phyloP scores from a whole-genome alignment of 2,113 vertebrate genomes.

The Thomomys bottae region DNA sequence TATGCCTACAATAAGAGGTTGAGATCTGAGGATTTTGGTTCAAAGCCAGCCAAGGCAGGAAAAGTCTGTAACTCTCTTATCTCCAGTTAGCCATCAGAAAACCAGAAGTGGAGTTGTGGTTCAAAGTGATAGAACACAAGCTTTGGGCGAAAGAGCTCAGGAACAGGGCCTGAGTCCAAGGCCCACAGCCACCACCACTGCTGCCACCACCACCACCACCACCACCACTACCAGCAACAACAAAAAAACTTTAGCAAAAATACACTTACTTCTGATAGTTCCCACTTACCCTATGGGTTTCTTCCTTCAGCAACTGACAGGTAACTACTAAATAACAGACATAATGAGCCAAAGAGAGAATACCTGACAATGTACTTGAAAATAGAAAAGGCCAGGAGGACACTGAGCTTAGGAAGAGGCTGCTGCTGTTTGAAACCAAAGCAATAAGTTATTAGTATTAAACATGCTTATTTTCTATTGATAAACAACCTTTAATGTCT shows the following conservation, averaged over 20 bases:
- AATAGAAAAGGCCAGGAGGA: background rate
- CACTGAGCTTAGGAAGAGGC: background rate
- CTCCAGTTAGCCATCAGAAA: too few species aligned
- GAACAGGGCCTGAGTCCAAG: too few species aligned
- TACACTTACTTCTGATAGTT: constrained; percentile 14
- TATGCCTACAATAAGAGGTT: too few species aligned
- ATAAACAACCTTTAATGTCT: constrained; percentile 1
- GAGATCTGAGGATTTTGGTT: too few species aligned
- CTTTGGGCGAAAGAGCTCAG: too few species aligned
- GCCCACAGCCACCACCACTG: too few species aligned
- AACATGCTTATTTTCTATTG: constrained; percentile 23
- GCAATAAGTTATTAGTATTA: background rate
- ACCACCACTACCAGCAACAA: too few species aligned
- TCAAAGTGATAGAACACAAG: too few species aligned
- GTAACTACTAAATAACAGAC: background rate
- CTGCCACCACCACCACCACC: too few species aligned
- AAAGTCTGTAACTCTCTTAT: too few species aligned
- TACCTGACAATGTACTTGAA: constrained; percentile 9
- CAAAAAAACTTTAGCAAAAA: background rate
- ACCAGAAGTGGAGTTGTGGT: too few species aligned
- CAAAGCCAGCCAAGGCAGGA: too few species aligned
- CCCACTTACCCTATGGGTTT: background rate
- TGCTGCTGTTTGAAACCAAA: constrained; percentile 10
- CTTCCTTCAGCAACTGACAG: constrained; percentile 7
- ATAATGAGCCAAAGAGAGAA: constrained; percentile 17